Evolutionary conservation across 2,888 invertebrate species (phyloP).

Genomic region (Sarcophaga rosellei): DNA sequence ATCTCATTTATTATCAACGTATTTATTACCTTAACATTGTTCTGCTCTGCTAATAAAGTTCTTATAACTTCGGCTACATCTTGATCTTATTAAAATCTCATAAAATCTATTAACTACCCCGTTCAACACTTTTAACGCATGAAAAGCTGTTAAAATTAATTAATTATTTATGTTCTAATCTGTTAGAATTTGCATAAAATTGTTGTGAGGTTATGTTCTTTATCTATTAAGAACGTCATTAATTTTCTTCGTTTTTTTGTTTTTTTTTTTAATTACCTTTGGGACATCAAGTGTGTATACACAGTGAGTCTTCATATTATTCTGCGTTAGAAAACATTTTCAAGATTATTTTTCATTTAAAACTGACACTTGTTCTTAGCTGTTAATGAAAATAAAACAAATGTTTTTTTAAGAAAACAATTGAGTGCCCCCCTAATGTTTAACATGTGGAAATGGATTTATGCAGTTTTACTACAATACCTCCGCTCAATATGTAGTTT

Average conservation of each 20-base stretch:
- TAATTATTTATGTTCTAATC: background rate
- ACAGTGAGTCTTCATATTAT: background rate
- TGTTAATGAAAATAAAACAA: conserved; percentile 61
- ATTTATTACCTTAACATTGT: background rate
- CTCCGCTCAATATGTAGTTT: background rate
- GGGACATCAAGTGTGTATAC: conserved; percentile 25
- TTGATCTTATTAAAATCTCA: background rate
- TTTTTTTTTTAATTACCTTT: background rate
- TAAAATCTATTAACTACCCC: background rate
- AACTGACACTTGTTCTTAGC: conserved; percentile 61
- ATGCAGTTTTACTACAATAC: conserved; percentile 7
- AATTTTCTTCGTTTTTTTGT: conserved; percentile 1
- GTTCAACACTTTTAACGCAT: background rate
- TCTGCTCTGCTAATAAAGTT: background rate
- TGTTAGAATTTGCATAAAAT: conserved; percentile 39
- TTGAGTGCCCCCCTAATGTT: conserved; percentile 54
- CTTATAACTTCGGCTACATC: background rate
- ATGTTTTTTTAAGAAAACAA: conserved; percentile 30
- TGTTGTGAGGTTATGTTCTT: background rate
- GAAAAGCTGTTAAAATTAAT: background rate
- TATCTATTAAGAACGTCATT: conserved; percentile 30
- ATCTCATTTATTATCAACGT: too few relatives aligned
- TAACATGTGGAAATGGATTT: conserved; percentile 65
- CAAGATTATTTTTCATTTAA: conserved; percentile 28
- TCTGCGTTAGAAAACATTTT: conserved; percentile 32